phyloP scores from a whole-genome alignment of 2,113 vertebrate species.

The Gymnogyps californianus region DNA sequence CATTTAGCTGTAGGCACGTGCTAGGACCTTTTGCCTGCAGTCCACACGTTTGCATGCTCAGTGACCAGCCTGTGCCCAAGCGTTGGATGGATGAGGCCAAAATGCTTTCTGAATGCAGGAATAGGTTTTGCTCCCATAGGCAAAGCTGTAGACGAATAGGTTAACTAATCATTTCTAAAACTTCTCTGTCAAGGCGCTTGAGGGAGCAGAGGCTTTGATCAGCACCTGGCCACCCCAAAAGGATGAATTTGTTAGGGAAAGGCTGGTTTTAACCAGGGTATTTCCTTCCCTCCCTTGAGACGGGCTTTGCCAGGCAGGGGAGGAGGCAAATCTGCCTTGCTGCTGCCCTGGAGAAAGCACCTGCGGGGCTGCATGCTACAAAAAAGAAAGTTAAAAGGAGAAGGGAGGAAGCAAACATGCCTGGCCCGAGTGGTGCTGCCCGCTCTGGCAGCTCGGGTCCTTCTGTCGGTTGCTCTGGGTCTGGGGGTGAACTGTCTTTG shows the following conservation, averaged over 20 bases:
- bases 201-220: neutral
- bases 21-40: neutral
- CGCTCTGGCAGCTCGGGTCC: fast-evolving
- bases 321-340: neutral
- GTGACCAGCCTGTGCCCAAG: neutral
- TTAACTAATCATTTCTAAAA: neutral
- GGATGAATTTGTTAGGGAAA: neutral
- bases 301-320: neutral
- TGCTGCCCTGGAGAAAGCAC: neutral
- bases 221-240: neutral
- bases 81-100: neutral
- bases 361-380: neutral
- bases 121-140: neutral
- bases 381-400: neutral
- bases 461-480: fast-evolving
- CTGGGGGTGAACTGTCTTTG: neutral
- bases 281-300: neutral
- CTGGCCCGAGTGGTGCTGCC: neutral
- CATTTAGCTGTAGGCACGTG: neutral
- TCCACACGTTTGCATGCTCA: fast-evolving
- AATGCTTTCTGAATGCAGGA: neutral
- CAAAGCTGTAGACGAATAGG: neutral
- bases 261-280: neutral
- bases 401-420: fast-evolving
- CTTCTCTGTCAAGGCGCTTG: neutral